Conservation (phyloP, 2,113 vertebrate genomes). For the Suricata suricatta region DNA sequence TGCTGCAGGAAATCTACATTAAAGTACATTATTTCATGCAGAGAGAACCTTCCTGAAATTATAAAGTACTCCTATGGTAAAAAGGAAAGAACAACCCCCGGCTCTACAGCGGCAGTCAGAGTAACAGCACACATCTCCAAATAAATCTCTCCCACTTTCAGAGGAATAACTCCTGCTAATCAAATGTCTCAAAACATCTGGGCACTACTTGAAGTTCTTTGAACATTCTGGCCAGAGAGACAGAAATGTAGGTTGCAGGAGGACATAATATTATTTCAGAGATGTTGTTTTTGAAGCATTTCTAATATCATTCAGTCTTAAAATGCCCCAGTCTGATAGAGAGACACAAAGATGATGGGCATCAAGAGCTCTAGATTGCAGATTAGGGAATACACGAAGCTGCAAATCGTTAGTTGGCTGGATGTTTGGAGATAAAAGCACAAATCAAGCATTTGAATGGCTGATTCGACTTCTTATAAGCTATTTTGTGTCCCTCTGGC, state of each 20-base stretch:
- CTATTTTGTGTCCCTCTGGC: not conserved
- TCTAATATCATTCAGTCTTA: conserved; percentile 40
- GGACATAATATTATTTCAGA: conserved; percentile 1
- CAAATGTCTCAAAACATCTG: conserved; percentile 72
- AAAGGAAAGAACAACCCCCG: conserved; percentile 68
- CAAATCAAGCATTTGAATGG: not conserved
- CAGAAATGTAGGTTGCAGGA: not conserved
- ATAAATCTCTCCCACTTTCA: conserved; percentile 64
- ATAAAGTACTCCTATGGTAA: conserved; percentile 69
- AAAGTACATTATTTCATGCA: conserved; percentile 61
- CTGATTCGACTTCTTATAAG: not conserved
- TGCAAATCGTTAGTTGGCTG: conserved; percentile 20
- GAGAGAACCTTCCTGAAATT: conserved; percentile 68
- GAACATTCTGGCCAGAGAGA: conserved; percentile 29
- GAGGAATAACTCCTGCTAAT: conserved; percentile 52
- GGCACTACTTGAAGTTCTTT: not conserved
- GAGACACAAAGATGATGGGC: not conserved
- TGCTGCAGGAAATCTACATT: conserved; percentile 70
- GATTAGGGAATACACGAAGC: not conserved
- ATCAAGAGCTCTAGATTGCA: not conserved
- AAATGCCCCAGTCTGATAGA: not conserved
- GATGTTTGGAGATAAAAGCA: not conserved
- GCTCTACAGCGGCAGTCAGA: conserved; percentile 48
- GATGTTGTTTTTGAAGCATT: not conserved
- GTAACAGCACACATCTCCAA: conserved; percentile 63